A percentile compares a stretch with the other conserved stretches of the same genome.
These are phyloP conservation scores for Sterna hirundo DNA, from an alignment of 2,113 vertebrate genomes.

Conservation along the genomic window DNA sequence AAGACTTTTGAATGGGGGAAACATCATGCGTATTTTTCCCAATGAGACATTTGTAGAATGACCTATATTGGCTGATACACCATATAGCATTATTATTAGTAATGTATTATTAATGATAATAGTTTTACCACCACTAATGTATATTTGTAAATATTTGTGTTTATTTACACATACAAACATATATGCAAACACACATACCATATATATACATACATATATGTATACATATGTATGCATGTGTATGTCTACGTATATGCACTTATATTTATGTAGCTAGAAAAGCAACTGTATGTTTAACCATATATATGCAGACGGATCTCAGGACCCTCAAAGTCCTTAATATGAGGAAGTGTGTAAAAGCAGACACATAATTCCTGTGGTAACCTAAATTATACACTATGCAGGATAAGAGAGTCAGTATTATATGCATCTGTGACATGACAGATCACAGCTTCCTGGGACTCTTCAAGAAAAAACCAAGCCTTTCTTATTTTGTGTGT, in stretches of 20 bases:
- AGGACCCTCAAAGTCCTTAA: neutral
- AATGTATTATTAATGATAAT: neutral
- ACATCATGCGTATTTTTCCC: neutral
- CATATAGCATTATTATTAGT: neutral
- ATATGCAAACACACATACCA: neutral
- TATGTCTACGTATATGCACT: neutral
- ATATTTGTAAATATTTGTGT: neutral
- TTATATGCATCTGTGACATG: neutral
- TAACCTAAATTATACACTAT: neutral
- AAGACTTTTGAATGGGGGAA: neutral
- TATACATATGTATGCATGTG: rapidly evolving
- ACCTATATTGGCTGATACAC: neutral
- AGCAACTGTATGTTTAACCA: neutral
- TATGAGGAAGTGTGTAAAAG: neutral
- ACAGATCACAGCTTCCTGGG: neutral
- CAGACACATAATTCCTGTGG: neutral
- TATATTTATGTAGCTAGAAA: neutral
- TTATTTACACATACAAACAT: neutral
- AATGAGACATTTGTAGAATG: neutral
- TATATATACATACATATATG: neutral
- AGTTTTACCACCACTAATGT: neutral
- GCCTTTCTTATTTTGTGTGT: neutral
- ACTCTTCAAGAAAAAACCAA: neutral
- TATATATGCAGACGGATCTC: neutral
- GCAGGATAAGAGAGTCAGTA: neutral